Conservation (phyloP, 2,797 vertebrate genomes). For the Furcifer pardalis region DNA sequence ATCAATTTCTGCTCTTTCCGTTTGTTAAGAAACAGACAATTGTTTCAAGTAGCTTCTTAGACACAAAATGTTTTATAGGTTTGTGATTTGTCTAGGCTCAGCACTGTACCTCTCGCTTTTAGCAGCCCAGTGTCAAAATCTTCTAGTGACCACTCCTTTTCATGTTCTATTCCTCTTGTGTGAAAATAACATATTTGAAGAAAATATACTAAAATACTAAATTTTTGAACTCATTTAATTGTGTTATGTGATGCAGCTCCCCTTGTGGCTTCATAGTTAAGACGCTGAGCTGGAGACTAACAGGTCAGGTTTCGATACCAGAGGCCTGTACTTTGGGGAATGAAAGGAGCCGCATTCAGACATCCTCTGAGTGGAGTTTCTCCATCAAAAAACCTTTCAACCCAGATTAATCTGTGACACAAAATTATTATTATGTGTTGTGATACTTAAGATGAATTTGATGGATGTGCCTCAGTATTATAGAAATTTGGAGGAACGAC, state of each 20-base stretch:
- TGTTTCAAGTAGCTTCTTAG: background rate
- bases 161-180: conserved; percentile 54
- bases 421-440: too few species aligned
- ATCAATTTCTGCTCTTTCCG: conserved; percentile 48
- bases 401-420: too few species aligned
- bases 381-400: too few species aligned
- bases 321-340: too few species aligned
- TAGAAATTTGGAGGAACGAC: background rate
- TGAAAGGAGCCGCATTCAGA: too few species aligned
- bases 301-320: too few species aligned
- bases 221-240: background rate
- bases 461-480: background rate
- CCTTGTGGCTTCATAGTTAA: too few species aligned
- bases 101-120: conserved; percentile 34
- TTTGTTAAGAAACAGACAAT: conserved; percentile 23
- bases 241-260: background rate
- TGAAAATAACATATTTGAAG: conserved; percentile 14
- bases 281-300: too few species aligned
- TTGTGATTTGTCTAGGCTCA: conserved; percentile 35
- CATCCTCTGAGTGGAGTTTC: too few species aligned
- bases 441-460: background rate
- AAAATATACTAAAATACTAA: too few species aligned
- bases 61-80: conserved; percentile 15
- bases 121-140: conserved; percentile 42
- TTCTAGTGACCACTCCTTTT: conserved; percentile 50